Evolutionary conservation across 1,140 invertebrate genomes (phyloP), one percentile per base, ranked within the genome.

Genomic region (Brachionus rotundiformis): DNA sequence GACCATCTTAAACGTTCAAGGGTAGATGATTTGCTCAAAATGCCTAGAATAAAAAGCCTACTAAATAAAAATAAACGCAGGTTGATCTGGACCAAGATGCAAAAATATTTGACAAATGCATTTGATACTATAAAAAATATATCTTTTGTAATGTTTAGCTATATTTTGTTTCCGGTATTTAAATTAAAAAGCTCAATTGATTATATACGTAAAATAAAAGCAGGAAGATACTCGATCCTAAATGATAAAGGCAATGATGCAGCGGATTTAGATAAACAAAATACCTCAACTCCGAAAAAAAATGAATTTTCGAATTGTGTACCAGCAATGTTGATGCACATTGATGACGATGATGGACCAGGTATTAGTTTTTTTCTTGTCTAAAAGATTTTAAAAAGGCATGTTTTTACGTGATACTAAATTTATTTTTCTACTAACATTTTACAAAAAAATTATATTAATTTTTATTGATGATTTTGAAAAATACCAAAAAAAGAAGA

Each of bases 1-100:
- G 87, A 91, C 84, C 89, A 89, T 6, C 82, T 61, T 10, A 84
- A 84, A 73, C 84, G 91, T 71, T 90, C 90, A 6, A 89, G 90
- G 4, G 90, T 89, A 4, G 87, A 90, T 77, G 84, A 90, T 65
- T 84, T 91, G 3, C 83, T 92, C 6, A 84, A 84, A 5, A 84
- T 87, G 59, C 85, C 85, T 11, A 63, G n/a, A 19, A 81, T 81
- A 31, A 63, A 31, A 68, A n/a, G 31, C 29, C 19, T 44, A 65
- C 25, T 82, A 7, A 68, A 23, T 1, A 63, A 41, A 65, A 44
- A n/a, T n/a, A 68, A 71, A 36, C 41, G 77, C 33, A 47, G 31
- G 63, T 0, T 19, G 33, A 44, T 63, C 13, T 36, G 8, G n/a
- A 25, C 5, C 6, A 63, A 63, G n/a, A 44, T 19, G 13, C 11